Conservation (phyloP, 2,113 vertebrate genomes). For the Hippoglossus stenolepis region DNA sequence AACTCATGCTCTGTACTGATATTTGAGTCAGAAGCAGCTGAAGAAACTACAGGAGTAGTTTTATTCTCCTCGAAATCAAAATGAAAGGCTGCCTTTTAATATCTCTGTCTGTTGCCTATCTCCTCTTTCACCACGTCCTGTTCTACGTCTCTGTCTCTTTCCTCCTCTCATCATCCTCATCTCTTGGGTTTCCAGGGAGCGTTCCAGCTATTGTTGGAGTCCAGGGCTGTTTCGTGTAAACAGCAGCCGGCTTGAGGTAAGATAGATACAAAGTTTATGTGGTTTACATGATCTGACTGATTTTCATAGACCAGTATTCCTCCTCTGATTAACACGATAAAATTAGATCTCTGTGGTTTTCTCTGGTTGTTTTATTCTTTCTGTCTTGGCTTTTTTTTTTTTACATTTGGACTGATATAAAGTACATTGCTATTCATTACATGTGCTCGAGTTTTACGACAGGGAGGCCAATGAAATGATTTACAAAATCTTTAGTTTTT, state of each 20-base stretch:
- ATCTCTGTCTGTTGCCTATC: conserved; percentile 12
- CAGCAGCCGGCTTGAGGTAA: conserved; percentile 55
- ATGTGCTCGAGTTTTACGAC: conserved; percentile 29
- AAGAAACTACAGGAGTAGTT: not conserved
- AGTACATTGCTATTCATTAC: not conserved
- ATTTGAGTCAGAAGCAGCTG: no score
- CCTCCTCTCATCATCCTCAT: conserved; percentile 30
- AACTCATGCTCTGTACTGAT: not conserved
- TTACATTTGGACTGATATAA: not conserved
- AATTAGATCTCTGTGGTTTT: conserved; percentile 17
- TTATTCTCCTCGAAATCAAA: conserved; percentile 2
- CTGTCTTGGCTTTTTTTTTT: not conserved
- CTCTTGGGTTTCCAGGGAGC: conserved; percentile 55
- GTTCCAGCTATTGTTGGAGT: conserved; percentile 54
- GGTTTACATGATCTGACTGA: conserved; percentile 33
- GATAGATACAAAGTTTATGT: conserved; percentile 38
- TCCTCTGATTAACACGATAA: conserved; percentile 40
- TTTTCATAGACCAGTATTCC: conserved; percentile 38
- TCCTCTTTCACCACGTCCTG: conserved; percentile 27
- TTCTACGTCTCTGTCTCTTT: conserved; percentile 22
- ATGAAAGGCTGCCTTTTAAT: conserved; percentile 29
- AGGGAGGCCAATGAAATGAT: not conserved
- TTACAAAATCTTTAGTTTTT: conserved; percentile 21
- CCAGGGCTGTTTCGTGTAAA: conserved; percentile 55
- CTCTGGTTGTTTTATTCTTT: not conserved